phyloP scores from a whole-genome alignment of 2,888 invertebrate species.

The Melanophora roralis region DNA sequence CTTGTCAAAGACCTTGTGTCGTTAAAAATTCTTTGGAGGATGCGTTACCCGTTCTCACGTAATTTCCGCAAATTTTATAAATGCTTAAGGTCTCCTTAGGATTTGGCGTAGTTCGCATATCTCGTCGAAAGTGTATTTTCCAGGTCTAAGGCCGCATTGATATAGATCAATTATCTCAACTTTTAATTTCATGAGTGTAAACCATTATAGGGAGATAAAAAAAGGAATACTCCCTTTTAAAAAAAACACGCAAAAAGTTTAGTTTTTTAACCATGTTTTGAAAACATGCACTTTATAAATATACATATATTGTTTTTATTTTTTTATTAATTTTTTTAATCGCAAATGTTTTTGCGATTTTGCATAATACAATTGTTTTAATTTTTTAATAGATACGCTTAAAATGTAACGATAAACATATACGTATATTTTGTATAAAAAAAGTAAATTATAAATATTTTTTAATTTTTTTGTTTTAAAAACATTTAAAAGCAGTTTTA shows the following conservation, averaged over 20 bases:
- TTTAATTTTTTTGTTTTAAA: conserved; percentile 19
- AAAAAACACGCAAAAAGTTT: conserved; percentile 1
- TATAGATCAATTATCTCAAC: too few relatives aligned
- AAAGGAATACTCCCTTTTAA: not conserved
- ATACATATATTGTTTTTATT: conserved; percentile 20
- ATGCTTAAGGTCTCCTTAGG: too few relatives aligned
- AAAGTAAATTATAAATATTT: not conserved
- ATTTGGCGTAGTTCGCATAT: too few relatives aligned
- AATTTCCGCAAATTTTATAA: too few relatives aligned
- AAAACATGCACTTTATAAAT: conserved; percentile 25
- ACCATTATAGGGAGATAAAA: too few relatives aligned
- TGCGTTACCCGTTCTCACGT: too few relatives aligned
- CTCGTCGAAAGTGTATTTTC: too few relatives aligned
- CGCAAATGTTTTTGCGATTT: conserved; percentile 16
- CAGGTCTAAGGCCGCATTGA: too few relatives aligned
- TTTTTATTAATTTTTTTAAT: not conserved
- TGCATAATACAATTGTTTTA: conserved; percentile 26
- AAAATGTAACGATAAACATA: conserved; percentile 39
- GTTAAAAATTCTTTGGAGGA: too few relatives aligned
- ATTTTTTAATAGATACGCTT: conserved; percentile 23
- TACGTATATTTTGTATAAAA: conserved; percentile 3
- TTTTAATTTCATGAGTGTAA: too few relatives aligned
- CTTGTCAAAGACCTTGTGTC: too few relatives aligned
- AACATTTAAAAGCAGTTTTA: conserved; percentile 13
- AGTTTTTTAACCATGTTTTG: conserved; percentile 31